Evolutionary conservation across 2,888 invertebrate species (phyloP), one percentile per base, ranked within the genome.

Genomic region (Ectemnius lituratus): DNA sequence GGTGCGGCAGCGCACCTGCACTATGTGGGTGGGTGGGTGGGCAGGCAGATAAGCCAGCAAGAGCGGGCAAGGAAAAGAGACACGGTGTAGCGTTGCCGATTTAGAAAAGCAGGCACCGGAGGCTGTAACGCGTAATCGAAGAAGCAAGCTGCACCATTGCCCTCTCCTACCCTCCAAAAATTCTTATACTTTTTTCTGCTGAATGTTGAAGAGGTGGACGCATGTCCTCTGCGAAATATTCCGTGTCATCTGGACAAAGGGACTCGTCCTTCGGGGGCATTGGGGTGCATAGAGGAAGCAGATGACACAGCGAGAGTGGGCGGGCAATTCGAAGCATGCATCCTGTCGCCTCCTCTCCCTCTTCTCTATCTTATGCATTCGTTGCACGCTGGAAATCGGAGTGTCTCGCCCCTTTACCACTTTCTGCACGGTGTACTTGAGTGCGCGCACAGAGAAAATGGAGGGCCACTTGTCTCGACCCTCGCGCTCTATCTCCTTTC

Each of bases 81-180:
- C 56, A 16, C 56, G 67, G 80, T 68, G 70, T 80, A 75, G 52
- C 68, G 75, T 80, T 80, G 80, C 69, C 78, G 62, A 80, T 80
- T 78, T 64, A 71, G 70, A 75, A 75, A 72, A 73, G 56, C 28
- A 16, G 59, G 57, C 59, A 68, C 37, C 46, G 27, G 6, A 16
- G 37, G 23, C 20, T 1, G 20, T 1, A 20, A 20, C n/a, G 1
- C 60, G 72, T 68, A 72, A 72, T 28, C 16, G 23, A 49, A 72
- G 75, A 62, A 60, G 62, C 63, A 52, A 20, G 28, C 28, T 37
- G 28, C 28, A 37, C 28, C 1, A 20, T 20, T 20, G 20, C 20
- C 1, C 3, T 37, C 37, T 11, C 11, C 8, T 37, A n/a, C 23
- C 23, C 23, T 23, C 37, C 6, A 37, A 1, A 11, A 37, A 37